A percentile compares a stretch with the other conserved stretches of the same genome.
These are phyloP conservation scores for Nyctibius bracteatus DNA, from an alignment of 2,113 vertebrate genomes.

Conservation along the genomic window DNA sequence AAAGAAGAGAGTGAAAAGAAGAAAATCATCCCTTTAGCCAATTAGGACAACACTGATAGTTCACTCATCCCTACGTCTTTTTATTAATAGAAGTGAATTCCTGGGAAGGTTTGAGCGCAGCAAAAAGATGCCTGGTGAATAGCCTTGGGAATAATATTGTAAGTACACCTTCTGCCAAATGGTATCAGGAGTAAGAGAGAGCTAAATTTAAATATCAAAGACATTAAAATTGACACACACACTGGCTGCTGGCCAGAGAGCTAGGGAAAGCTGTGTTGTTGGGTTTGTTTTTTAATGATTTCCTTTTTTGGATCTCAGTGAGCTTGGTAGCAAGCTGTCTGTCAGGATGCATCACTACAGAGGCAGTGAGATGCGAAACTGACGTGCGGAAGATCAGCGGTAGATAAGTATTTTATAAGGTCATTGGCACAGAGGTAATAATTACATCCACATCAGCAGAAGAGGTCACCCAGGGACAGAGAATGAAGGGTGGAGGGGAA, in stretches of 20 bases:
- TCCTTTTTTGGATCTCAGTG: background rate
- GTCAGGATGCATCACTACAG: background rate
- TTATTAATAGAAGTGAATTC: background rate
- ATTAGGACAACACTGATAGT: background rate
- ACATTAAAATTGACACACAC: conserved; percentile 43
- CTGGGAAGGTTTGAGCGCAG: background rate
- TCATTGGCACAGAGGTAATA: background rate
- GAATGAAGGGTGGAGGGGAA: background rate
- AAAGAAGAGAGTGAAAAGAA: background rate
- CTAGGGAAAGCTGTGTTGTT: background rate
- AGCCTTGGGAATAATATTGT: conserved; percentile 6
- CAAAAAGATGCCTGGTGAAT: background rate
- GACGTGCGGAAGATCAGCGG: background rate
- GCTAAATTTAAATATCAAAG: conserved; percentile 59
- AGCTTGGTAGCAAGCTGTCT: background rate
- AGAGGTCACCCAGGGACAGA: background rate
- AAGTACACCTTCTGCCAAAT: conserved; percentile 33
- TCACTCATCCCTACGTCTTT: background rate
- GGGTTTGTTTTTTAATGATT: conserved; percentile 10
- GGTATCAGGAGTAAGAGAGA: background rate
- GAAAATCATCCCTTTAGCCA: background rate
- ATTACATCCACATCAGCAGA: background rate
- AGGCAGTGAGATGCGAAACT: background rate
- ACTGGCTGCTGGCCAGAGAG: conserved; percentile 25
- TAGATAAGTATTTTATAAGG: conserved; percentile 4